Base-by-base conservation (phyloP, 2,113 vertebrate species). In the Carlito syrichta region DNA sequence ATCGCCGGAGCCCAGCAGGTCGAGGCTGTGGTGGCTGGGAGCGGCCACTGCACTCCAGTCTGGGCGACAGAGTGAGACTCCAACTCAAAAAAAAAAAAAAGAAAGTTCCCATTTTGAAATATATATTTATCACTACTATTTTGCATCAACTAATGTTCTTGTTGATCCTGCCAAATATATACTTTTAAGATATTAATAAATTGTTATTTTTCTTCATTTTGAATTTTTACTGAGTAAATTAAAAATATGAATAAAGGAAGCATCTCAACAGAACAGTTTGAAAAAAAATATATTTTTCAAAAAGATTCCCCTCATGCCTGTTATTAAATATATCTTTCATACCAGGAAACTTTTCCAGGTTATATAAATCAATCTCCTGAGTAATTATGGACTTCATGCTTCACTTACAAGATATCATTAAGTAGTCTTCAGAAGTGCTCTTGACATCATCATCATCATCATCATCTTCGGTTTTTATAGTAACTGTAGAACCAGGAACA, bases 361-460 rank as follows among this genome's bases (percentile, higher is more conserved):
- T 91, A 95, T 89, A 73, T 40, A 89, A 66, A 76, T 71, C 35
- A 82, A 94, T 69, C 76, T 97, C 93, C 94, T 94, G 78, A 76
- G 88, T 62, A 45, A 84, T 82, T 71, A 90, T 91, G 91, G 78
- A 95, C 93, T 98, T 98, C 94, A 90, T 91, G 89, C 81, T 97
- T 94, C 94, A 99, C 99, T 99, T 99, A 99, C 99, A 98, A 94
- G 99, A 99, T 98, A 99, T 99, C 99, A 99, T 99, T 98, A 99
- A 99, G 98, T 99, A 99, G 99, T 99, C 99, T 98, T 99, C 99
- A 68, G 99, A 99, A 14, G 99, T 99, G 98, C 99, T 99, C 98
- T 99, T 99, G 96, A 98, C 99, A 87, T 99, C 99, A 25, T 99
- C 99, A 0, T 99, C 99, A 88, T 99, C 99, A 85, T 98, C 98